A percentile compares a stretch with the other conserved stretches of the same genome.
Conservation (phyloP, 2,888 invertebrate genomes). For the Cerceris ruficornis region DNA sequence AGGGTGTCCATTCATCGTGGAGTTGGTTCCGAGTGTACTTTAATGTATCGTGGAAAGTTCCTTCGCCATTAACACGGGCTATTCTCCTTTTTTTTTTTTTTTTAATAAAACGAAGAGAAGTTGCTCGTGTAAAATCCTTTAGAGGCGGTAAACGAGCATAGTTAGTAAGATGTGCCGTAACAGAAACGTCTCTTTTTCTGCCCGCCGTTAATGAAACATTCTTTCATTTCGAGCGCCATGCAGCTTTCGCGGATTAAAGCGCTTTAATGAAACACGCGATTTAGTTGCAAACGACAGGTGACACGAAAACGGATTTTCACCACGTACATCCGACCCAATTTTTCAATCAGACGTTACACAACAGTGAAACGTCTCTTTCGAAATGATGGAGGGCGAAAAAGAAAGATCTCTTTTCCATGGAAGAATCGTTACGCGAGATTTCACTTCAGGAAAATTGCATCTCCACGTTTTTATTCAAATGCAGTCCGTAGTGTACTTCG, state of each 20-base stretch:
- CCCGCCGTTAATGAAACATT: conserved; percentile 5
- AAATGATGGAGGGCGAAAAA: no score
- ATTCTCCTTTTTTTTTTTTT: conserved; percentile 4
- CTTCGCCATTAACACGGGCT: neutral
- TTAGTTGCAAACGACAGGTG: no score
- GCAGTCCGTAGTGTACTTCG: neutral
- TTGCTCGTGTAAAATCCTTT: conserved; percentile 7
- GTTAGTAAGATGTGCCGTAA: conserved; percentile 9
- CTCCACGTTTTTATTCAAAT: no score
- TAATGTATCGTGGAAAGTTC: neutral
- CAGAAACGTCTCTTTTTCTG: conserved; percentile 5
- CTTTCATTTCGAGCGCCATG: neutral
- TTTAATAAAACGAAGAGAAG: conserved; percentile 16
- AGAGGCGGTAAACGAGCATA: conserved; percentile 4
- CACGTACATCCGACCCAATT: no score
- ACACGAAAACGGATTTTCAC: no score
- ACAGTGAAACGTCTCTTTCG: no score
- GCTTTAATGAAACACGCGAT: no score
- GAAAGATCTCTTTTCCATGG: no score
- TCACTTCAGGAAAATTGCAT: no score
- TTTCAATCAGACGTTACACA: no score
- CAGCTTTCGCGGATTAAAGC: no score
- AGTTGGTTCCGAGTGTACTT: neutral
- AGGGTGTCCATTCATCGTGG: neutral
- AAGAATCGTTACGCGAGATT: no score